These are phyloP conservation scores for Cryptoprocta ferox DNA, from an alignment of 2,797 vertebrate species.

Conservation along the genomic window DNA sequence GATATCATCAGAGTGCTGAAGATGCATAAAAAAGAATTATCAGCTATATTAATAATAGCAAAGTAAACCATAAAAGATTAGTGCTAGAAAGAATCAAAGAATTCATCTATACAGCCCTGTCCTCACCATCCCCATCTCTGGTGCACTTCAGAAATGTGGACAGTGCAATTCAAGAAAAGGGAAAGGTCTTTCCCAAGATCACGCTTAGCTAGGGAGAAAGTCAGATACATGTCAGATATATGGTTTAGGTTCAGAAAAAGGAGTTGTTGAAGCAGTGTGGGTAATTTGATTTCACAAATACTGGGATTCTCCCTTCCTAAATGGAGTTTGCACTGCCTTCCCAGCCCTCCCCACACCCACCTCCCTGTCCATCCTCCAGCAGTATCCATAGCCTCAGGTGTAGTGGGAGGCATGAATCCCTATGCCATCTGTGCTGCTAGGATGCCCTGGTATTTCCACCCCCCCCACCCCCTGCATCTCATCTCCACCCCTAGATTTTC, in stretches of 20 bases:
- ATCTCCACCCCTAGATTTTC: conserved; percentile 25
- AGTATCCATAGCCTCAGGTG: neutral
- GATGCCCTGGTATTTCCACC: conserved; percentile 29
- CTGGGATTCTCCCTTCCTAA: neutral
- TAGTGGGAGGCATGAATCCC: neutral
- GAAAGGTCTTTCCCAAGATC: neutral
- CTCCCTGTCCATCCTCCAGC: neutral
- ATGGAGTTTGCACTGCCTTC: neutral
- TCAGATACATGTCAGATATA: neutral
- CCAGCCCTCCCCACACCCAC: neutral
- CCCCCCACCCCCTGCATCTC: neutral
- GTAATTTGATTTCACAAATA: conserved; percentile 1
- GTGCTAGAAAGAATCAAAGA: neutral
- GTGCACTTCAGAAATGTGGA: neutral
- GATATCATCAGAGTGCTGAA: neutral
- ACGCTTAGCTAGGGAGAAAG: neutral
- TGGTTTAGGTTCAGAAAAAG: neutral
- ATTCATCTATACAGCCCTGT: neutral
- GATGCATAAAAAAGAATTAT: neutral
- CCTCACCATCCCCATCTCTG: neutral
- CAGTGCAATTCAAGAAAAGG: neutral
- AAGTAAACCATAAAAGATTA: neutral
- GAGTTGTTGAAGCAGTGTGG: neutral
- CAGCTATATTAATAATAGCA: neutral
- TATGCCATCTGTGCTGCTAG: neutral